Evolutionary conservation across 2,888 invertebrate species (phyloP).

Genomic region (Oegoconia quadripuncta): DNA sequence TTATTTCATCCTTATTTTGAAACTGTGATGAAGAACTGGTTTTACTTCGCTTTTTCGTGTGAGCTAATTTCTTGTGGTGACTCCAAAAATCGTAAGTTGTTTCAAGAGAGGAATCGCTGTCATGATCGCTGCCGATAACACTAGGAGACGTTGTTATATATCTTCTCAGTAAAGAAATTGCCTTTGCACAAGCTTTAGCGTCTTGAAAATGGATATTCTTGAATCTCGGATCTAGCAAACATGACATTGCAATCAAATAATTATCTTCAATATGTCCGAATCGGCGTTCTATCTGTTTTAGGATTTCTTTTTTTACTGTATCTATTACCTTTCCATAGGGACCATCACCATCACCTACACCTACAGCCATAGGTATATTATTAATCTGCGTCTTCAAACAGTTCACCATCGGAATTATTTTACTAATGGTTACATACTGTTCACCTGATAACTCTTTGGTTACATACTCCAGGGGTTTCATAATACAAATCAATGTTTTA

Average conservation of each 20-base stretch:
- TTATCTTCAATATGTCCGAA: conserved; percentile 21
- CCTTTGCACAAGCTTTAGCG: conserved; percentile 19
- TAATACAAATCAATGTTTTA: conserved; percentile 30
- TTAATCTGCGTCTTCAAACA: conserved; percentile 18
- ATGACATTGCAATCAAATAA: conserved; percentile 19
- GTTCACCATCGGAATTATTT: conserved; percentile 25
- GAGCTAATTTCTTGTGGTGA: conserved; percentile 17
- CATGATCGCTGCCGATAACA: conserved; percentile 11
- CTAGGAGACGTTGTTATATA: conserved; percentile 13
- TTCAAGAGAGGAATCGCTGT: conserved; percentile 16
- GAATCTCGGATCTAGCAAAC: conserved; percentile 21
- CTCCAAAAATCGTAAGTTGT: conserved; percentile 20
- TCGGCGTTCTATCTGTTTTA: conserved; percentile 19
- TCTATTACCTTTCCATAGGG: conserved; percentile 4
- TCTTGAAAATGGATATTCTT: conserved; percentile 21
- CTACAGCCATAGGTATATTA: conserved; percentile 11
- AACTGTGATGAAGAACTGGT: too few relatives aligned
- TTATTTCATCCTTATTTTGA: too few relatives aligned
- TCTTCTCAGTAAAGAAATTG: conserved; percentile 21
- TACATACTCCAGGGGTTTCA: conserved; percentile 25
- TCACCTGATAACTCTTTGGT: conserved; percentile 27
- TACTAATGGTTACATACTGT: conserved; percentile 24
- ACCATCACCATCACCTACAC: conserved; percentile 11
- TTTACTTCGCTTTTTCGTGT: conserved; percentile 11
- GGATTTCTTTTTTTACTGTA: conserved; percentile 15